Evolutionary conservation across 2,797 vertebrate genomes (phyloP).

Genomic region (Sebastes baramenuke): DNA sequence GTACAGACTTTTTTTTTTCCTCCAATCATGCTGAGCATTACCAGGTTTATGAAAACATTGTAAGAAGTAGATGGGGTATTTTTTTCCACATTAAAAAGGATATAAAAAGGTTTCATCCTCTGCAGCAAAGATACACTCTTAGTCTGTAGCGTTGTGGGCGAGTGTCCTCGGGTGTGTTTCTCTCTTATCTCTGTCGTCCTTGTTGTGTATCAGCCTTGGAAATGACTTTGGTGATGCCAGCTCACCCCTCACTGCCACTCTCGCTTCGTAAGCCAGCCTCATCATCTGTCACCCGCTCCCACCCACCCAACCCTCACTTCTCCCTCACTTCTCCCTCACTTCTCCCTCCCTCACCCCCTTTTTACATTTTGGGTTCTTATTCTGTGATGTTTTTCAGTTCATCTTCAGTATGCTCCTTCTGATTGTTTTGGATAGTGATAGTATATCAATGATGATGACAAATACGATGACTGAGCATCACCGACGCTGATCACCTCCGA

Average conservation of each 20-base stretch:
- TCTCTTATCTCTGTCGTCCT: conserved; percentile 77
- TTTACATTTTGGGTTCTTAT: conserved; percentile 51
- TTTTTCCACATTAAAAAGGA: conserved; percentile 2
- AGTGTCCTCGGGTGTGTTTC: conserved; percentile 67
- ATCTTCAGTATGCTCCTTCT: conserved; percentile 71
- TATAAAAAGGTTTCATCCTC: conserved; percentile 35
- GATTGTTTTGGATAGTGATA: conserved; percentile 66
- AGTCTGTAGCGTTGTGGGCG: conserved; percentile 20
- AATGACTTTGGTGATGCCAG: conserved; percentile 94
- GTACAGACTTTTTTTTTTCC: conserved; percentile 19
- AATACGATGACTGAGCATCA: not conserved
- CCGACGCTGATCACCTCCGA: not conserved
- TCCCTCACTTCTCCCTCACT: conserved; percentile 44
- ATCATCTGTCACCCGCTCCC: conserved; percentile 70
- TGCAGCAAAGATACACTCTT: conserved; percentile 27
- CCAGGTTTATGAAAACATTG: conserved; percentile 58
- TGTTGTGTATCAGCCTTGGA: conserved; percentile 78
- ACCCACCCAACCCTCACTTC: conserved; percentile 47
- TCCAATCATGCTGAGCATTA: conserved; percentile 75
- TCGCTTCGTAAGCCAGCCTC: conserved; percentile 85
- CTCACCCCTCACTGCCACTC: conserved; percentile 87
- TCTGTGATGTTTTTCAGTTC: conserved; percentile 87
- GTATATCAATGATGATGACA: conserved; percentile 89
- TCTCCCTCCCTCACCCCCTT: conserved; percentile 18
- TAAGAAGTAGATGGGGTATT: conserved; percentile 1